Base-by-base conservation (phyloP, 1,140 invertebrate species). In the Panonychus citri region DNA sequence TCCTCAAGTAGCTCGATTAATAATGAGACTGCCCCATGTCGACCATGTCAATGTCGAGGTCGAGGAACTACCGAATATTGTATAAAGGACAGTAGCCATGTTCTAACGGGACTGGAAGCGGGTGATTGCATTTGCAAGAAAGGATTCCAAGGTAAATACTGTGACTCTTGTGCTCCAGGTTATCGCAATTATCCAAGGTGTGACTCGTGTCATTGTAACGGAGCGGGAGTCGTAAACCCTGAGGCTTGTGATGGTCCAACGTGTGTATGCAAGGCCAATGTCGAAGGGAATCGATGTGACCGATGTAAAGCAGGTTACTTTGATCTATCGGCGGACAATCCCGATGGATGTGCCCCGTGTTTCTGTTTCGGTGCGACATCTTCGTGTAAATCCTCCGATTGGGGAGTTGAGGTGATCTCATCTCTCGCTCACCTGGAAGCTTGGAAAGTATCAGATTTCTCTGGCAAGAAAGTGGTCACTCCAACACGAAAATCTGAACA, bases 51-150 rank as follows among this genome's bases (percentile, higher is more conserved):
- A 25, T 99, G 94, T 69, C 77, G 94, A 64, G 66, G 73, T n/a
- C 77, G 78, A 59, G 84, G 79, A 62, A 87, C 83, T 0, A 97
- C 91, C 30, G 91, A 91, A 30, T 90, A 91, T 66, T 99, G 94
- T 70, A 51, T 51, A 39, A 63, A 65, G 34, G 70, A 73, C 59
- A 68, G 71, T 54, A 62, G 66, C 53, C 61, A 62, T 28, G 59
- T 68, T 19, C 66, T 69, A 4, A 74, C 78, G 60, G 84, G 81
- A 26, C 89, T 95, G 62, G 82, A 80, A 19, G 81, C 80, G 0
- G 90, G 90, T 1, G 76, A 76, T 81, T 98, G 93, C 66, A 74
- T 77, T 42, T 97, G 93, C 67, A 75, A 77, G 48, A 69, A 75
- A 25, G 90, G 87, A 10, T 96, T 81, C 69, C 74, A 77, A 28